A percentile compares a stretch with the other conserved stretches of the same genome.
phyloP scores from a whole-genome alignment of 2,888 invertebrate genomes.

The Dryobotodes eremita region DNA sequence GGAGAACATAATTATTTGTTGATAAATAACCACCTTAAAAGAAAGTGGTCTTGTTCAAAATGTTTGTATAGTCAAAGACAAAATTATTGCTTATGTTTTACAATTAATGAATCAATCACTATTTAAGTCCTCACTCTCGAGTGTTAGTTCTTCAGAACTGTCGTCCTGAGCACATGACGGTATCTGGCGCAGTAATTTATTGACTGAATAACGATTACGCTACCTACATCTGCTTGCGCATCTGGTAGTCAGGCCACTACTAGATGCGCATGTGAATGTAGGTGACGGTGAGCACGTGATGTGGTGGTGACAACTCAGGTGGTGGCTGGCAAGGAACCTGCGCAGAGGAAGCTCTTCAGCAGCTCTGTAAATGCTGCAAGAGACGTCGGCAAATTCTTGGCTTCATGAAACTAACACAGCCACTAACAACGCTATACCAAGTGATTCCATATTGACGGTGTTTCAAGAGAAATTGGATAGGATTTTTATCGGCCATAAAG shows the following conservation, averaged over 20 bases:
- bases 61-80: neutral
- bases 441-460: conserved; percentile 43
- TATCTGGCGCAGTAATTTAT: neutral
- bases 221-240: neutral
- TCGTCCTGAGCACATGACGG: neutral
- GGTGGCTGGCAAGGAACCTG: conserved; percentile 17
- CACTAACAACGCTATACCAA: conserved; percentile 23
- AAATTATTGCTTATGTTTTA: neutral
- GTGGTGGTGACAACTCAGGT: neutral
- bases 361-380: neutral
- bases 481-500: conserved; percentile 55
- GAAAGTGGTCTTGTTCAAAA: neutral
- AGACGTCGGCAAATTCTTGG: neutral
- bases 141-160: too few species aligned
- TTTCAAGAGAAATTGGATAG: conserved; percentile 45
- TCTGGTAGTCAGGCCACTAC: neutral
- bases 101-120: neutral
- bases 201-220: neutral
- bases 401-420: neutral
- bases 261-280: neutral
- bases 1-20: too few species aligned
- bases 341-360: neutral
- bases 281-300: too few species aligned
- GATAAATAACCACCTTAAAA: neutral
- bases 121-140: neutral